Conservation (phyloP, 2,113 vertebrate genomes). For the Cephalopholis sonnerati region DNA sequence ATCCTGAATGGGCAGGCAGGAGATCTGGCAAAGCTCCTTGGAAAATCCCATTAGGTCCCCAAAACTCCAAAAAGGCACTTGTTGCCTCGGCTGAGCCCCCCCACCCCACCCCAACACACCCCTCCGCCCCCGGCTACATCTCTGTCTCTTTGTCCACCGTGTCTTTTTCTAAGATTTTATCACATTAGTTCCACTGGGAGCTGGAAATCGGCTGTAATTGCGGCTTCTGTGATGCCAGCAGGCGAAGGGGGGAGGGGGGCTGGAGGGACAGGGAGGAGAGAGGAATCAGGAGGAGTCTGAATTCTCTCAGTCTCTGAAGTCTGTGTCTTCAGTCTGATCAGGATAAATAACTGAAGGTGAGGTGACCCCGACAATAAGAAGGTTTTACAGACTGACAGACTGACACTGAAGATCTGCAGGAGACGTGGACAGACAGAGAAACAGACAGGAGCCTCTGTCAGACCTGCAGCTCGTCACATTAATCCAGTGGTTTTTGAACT, state of each 20-base stretch:
- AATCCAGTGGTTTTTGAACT: too few species aligned
- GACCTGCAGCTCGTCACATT: too few species aligned
- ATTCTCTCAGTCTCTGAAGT: too few species aligned
- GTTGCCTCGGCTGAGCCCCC: slow-evolving; percentile 75
- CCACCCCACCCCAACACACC: background rate
- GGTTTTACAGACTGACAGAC: too few species aligned
- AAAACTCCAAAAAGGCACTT: slow-evolving; percentile 75
- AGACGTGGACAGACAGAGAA: too few species aligned
- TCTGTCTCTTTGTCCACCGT: slow-evolving; percentile 78
- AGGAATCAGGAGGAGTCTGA: background rate
- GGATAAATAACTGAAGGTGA: too few species aligned
- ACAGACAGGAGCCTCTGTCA: too few species aligned
- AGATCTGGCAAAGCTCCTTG: slow-evolving; percentile 85
- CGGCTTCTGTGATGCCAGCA: slow-evolving; percentile 56
- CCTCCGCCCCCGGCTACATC: slow-evolving; percentile 71
- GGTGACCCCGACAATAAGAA: too few species aligned
- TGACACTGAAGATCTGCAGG: too few species aligned
- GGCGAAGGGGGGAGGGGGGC: slow-evolving; percentile 8
- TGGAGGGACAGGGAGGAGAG: slow-evolving; percentile 16
- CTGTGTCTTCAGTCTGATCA: too few species aligned
- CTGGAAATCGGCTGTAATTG: slow-evolving; percentile 75
- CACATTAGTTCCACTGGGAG: slow-evolving; percentile 85
- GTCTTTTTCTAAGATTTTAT: slow-evolving; percentile 80
- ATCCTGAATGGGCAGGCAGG: slow-evolving; percentile 78
- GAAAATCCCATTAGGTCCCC: slow-evolving; percentile 84